Percentiles rank a stretch among this genome's conserved stretches.
Conservation (phyloP, 2,888 invertebrate genomes). For the Calliopum simillimum region DNA sequence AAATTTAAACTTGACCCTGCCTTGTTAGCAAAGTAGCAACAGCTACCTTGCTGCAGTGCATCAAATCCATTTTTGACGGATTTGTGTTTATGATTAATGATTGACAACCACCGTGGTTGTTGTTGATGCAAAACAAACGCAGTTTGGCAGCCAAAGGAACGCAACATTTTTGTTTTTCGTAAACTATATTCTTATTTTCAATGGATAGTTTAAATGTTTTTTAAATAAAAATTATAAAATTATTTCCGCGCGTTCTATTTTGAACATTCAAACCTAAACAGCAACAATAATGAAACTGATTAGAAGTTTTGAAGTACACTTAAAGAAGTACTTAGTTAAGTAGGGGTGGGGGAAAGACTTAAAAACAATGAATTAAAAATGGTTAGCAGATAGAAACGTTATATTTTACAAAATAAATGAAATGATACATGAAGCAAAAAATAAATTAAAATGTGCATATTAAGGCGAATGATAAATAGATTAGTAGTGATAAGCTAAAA, state of each 20-base stretch:
- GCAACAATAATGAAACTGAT: conserved; percentile 65
- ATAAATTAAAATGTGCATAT: background rate
- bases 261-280: conserved; percentile 57
- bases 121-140: conserved; percentile 47
- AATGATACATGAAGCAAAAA: conserved; percentile 9
- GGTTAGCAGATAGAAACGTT: conserved; percentile 2
- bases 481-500: background rate
- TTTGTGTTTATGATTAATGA: conserved; percentile 22
- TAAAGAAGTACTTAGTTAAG: conserved; percentile 3
- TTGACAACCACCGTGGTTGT: conserved; percentile 26
- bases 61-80: conserved; percentile 35
- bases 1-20: conserved; percentile 9
- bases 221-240: conserved; percentile 6
- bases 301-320: conserved; percentile 48
- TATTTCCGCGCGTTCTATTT: conserved; percentile 28
- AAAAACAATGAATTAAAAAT: conserved; percentile 11
- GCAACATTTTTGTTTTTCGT: conserved; percentile 59
- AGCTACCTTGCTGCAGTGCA: conserved; percentile 9
- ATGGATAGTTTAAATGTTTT: conserved; percentile 8
- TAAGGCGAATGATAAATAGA: background rate
- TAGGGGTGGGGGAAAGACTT: no score
- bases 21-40: conserved; percentile 21
- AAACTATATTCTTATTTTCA: conserved; percentile 29
- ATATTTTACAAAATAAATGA: background rate
- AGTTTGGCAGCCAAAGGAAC: conserved; percentile 60